Base-by-base conservation (phyloP, 2,797 vertebrate genomes). In the Otolemur crassicaudatus region DNA sequence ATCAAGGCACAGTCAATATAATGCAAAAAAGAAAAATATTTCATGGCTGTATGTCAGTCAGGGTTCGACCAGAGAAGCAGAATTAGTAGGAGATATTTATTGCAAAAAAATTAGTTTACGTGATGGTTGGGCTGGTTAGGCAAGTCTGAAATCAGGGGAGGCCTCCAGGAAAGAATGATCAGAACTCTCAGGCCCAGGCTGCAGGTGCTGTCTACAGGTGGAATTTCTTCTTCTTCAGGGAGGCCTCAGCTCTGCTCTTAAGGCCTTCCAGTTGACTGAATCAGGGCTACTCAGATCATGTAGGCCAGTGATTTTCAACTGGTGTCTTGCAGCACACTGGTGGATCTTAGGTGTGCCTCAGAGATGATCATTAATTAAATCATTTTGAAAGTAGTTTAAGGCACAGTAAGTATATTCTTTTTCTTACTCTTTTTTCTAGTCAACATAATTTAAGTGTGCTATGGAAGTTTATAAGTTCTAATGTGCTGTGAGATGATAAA, bases 221-320 rank as follows among this genome's bases (percentile, higher is more conserved):
- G 65, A 60, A 82, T 77, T 94, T 76, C n/a, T 81, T 94, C n/a
- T 81, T 83, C 53, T n/a, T 73, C 72, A 90, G n/a, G 60, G 85
- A 81, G 76, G 2, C 22, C 69, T 93, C 29, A 60, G 29, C 56
- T 81, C 34, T 84, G 60, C 34, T 87, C 86, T 67, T 20, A 77
- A 80, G 53, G 9, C 22, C 81, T 90, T 93, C 86, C 63, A 81
- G 34, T 3, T 23, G 34, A 2, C 67, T 49, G n/a, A 93, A n/a
- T 93, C 43, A 56, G 72, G 20, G 22, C 69, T 5, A 90, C 19
- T 9, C 22, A 75, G 75, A 43, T 84, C 34, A 67, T 85, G 13
- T 65, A 72, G 67, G 79, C 37, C 49, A 53, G 49, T 53, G 49
- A 53, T 53, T 53, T 53, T 53, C 49, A 53, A 16, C 14, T 53